These are phyloP conservation scores for Samia ricini DNA, from an alignment of 1,140 invertebrate genomes.

Conservation along the genomic window DNA sequence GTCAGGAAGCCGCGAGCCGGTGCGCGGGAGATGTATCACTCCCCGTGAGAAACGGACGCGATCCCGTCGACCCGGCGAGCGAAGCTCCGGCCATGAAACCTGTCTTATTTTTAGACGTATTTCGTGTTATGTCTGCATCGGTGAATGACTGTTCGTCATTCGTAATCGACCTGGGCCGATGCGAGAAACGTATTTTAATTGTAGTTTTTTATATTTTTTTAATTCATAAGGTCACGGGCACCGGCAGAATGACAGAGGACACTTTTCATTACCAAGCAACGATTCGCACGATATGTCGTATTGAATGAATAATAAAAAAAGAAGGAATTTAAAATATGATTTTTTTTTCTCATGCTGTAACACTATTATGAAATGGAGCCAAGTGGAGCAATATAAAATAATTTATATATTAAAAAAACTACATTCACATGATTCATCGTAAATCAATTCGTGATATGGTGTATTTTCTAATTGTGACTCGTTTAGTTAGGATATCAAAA, in stretches of 20 bases:
- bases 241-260: background rate
- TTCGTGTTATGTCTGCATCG: constrained; percentile 34
- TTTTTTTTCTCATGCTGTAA: background rate
- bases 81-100: constrained; percentile 37
- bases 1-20: background rate
- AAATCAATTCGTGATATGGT: background rate
- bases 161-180: background rate
- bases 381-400: background rate
- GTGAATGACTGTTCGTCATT: constrained; percentile 32
- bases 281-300: background rate
- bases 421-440: background rate
- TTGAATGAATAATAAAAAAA: background rate
- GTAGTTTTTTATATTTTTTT: too few relatives aligned
- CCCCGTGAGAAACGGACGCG: constrained; percentile 11
- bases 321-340: background rate
- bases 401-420: background rate
- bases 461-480: too few relatives aligned
- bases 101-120: constrained; percentile 44
- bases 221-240: constrained; percentile 4
- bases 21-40: constrained; percentile 4
- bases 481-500: too few relatives aligned
- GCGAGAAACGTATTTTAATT: background rate
- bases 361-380: background rate
- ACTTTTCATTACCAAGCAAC: background rate
- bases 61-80: background rate